Base-by-base conservation (phyloP, 2,113 vertebrate genomes). In the Lichenostomus cassidix region DNA sequence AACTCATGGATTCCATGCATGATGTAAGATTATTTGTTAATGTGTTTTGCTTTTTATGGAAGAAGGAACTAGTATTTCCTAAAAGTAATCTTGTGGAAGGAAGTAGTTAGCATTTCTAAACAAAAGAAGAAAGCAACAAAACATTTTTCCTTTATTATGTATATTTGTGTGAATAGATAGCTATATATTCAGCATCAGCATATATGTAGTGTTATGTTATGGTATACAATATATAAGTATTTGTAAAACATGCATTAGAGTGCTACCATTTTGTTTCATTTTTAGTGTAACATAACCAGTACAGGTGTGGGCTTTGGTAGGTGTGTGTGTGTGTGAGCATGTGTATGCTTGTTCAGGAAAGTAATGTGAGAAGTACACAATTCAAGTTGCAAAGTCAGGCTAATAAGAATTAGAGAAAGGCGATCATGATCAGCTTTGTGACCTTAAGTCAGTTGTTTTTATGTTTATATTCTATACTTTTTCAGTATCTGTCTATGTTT, bases 1-100 rank as follows among this genome's bases (percentile, higher is more conserved):
- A 99, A 85, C 97, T 99, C 60, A 98, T 99, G 97, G 99, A 99
- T 86, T 96, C 98, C 94, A 98, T 99, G 98, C 99, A 99, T 56
- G 99, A 99, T 94, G 99, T 99, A 98, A 97, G 98, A 97, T 81
- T 76, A 56, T 65, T 85, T 59, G 23, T 47, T 60, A 41, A 25
- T 41, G 15, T 27, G 5, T 17, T 77, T 58, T 52, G 5, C 10
- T 53, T 76, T 75, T 89, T 37, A 19, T 24, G 7, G 39, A 37
- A 83, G 59, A 77, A 75, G 53, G 29, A 87, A 52, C 8, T 67
- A 46, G 5, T 46, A 19, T 77, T 76, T 39, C 37, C 63, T 92
- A 39, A 55, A 67, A 70, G 10, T n/a, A n/a, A 9, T 85, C 73
- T n/a, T 68, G 23, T 78, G 16, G 20, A 78, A 59, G 5, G 25